Evolutionary conservation across 1,140 invertebrate species (phyloP).

Genomic region (Brachionus asplanchnoidis): DNA sequence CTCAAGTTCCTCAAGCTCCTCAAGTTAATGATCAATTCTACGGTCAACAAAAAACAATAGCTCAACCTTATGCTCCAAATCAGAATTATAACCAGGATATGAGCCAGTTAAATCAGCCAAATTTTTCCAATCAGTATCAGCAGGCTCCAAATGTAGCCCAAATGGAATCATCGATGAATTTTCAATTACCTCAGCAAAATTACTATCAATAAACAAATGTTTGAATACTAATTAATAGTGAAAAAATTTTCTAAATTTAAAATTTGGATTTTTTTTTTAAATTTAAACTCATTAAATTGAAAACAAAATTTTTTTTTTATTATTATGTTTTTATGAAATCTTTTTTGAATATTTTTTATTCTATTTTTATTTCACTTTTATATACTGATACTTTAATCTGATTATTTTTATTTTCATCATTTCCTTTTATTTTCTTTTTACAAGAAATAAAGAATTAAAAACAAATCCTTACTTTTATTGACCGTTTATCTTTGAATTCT

Average conservation of each 20-base stretch:
- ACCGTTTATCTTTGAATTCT: no score
- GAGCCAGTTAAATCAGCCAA: neutral
- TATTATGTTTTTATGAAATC: no score
- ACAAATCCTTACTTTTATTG: no score
- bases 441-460: no score
- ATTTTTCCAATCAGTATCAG: neutral
- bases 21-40: no score
- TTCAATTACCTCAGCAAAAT: neutral
- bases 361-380: no score
- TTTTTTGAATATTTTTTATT: no score
- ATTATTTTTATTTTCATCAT: no score
- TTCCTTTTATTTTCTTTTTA: no score
- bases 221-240: neutral
- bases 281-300: neutral
- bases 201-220: neutral
- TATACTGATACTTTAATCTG: no score
- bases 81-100: neutral
- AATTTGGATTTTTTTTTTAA: neutral
- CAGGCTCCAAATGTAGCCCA: neutral
- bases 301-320: no score
- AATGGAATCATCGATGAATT: neutral
- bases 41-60: no score
- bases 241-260: neutral
- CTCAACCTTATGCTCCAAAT: neutral
- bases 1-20: neutral